A percentile compares a stretch with the other conserved stretches of the same genome.
Conservation (phyloP, 2,113 vertebrate species). For the Oreochromis spilurus region DNA sequence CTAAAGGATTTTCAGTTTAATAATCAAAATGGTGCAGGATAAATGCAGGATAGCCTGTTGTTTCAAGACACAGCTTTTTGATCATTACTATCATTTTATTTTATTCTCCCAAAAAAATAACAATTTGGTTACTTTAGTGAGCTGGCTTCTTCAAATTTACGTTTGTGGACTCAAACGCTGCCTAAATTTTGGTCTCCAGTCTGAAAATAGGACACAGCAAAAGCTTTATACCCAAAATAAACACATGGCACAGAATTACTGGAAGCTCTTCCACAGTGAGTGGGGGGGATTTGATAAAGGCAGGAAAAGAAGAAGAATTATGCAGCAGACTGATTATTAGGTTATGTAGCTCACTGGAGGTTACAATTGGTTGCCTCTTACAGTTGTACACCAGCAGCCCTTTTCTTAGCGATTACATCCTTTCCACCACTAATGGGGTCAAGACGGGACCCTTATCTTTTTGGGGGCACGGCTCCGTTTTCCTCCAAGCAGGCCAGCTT, state of each 20-base stretch:
- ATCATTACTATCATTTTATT: background rate
- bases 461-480: constrained; percentile 20
- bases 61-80: background rate
- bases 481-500: background rate
- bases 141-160: background rate
- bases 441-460: constrained; percentile 31
- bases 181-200: background rate
- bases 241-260: constrained; percentile 8
- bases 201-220: background rate
- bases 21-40: background rate
- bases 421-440: constrained; percentile 25
- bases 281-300: background rate
- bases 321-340: constrained; percentile 14
- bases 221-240: constrained; percentile 7
- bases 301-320: background rate
- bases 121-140: background rate
- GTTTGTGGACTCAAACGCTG: background rate
- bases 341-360: constrained; percentile 25
- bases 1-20: background rate
- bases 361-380: constrained; percentile 21
- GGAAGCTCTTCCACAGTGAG: constrained; percentile 15
- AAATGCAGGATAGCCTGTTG: background rate
- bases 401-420: constrained; percentile 1
- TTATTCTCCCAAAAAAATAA: background rate
- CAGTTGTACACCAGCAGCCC: background rate